A percentile compares a stretch with the other conserved stretches of the same genome.
Conservation (phyloP, 2,888 invertebrate genomes). For the Luperina nickerlii region DNA sequence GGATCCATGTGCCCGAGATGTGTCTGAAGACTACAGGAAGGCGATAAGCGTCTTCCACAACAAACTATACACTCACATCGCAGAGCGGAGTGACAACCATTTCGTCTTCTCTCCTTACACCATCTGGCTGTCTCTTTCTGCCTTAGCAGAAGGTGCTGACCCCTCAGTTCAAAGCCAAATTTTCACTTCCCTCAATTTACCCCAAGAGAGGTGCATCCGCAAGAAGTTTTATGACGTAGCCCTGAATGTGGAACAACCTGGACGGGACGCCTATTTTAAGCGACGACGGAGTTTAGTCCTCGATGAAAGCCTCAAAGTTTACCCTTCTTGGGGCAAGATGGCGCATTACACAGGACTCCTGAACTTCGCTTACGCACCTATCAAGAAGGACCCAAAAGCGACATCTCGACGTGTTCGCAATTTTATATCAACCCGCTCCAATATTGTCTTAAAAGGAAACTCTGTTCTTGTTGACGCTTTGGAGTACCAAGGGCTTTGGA, state of each 20-base stretch:
- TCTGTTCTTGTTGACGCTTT: constrained; percentile 68
- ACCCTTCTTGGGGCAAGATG: constrained; percentile 54
- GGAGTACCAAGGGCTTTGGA: constrained; percentile 69
- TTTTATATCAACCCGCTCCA: constrained; percentile 38
- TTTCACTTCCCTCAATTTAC: constrained; percentile 62
- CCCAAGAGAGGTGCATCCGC: constrained; percentile 64
- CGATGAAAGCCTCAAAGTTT: constrained; percentile 54
- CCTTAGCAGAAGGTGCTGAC: constrained; percentile 69
- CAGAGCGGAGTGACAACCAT: constrained; percentile 52
- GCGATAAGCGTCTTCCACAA: constrained; percentile 38
- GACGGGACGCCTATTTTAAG: constrained; percentile 59
- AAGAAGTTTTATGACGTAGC: constrained; percentile 68
- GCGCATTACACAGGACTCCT: constrained; percentile 45
- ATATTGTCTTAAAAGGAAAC: constrained; percentile 59
- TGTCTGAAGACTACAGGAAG: constrained; percentile 38
- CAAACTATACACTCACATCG: constrained; percentile 48
- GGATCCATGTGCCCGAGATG: constrained; percentile 40
- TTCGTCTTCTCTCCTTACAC: constrained; percentile 68
- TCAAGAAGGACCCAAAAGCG: constrained; percentile 47
- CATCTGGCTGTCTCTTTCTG: constrained; percentile 69
- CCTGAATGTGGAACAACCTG: constrained; percentile 58
- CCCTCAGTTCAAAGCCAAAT: constrained; percentile 51
- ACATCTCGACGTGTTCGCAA: constrained; percentile 47
- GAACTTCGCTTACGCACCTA: constrained; percentile 41
- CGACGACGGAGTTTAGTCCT: constrained; percentile 60